These are phyloP conservation scores for Eupelmus urozonus DNA, from an alignment of 2,888 invertebrate species.

Conservation along the genomic window DNA sequence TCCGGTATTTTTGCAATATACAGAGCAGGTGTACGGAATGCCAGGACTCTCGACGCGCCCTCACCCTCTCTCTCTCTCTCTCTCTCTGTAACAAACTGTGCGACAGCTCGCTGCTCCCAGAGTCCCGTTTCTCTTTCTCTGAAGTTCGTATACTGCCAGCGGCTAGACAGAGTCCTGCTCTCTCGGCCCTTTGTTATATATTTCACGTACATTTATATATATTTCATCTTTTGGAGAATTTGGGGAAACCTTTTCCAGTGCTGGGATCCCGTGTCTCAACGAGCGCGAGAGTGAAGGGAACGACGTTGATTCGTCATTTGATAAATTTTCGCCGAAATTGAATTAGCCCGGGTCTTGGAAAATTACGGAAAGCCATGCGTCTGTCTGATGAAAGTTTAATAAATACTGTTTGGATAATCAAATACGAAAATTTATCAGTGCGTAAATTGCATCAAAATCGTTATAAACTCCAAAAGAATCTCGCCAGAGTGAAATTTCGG, in stretches of 20 bases:
- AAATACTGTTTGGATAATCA: no score
- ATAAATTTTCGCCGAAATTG: slow-evolving; percentile 12
- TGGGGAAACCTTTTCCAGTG: neutral
- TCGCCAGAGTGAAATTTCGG: no score
- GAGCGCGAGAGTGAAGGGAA: neutral
- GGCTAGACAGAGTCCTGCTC: neutral
- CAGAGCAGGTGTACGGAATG: slow-evolving; percentile 76
- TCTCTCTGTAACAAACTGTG: neutral
- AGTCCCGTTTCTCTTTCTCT: neutral
- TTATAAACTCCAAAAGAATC: no score
- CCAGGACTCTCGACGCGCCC: slow-evolving; percentile 47
- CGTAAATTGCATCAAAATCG: no score
- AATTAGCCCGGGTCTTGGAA: neutral
- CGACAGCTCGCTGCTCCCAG: no score
- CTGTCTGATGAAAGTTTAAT: no score
- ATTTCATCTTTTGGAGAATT: slow-evolving; percentile 10
- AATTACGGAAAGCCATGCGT: neutral
- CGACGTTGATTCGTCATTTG: neutral
- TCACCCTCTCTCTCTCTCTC: neutral
- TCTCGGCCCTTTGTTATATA: neutral
- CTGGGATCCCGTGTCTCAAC: neutral
- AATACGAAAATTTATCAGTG: no score
- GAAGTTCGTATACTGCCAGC: no score
- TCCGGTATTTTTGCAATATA: slow-evolving; percentile 76
- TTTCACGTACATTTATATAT: neutral